These are phyloP conservation scores for Drosophila pullipes DNA, from an alignment of 2,888 invertebrate species.

Conservation along the genomic window DNA sequence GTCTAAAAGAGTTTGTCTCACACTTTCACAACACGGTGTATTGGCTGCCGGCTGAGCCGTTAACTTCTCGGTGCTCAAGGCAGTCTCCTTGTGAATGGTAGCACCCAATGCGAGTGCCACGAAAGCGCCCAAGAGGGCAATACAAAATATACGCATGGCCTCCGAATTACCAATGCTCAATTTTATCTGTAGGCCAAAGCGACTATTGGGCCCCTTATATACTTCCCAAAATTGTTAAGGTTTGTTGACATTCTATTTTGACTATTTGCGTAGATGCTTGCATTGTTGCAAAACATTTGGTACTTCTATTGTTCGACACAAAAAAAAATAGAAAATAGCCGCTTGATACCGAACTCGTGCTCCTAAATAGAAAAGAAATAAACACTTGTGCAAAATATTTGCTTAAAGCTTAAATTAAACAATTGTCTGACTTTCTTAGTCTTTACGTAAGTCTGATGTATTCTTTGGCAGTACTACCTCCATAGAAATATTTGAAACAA, in stretches of 20 bases:
- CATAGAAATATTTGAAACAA: neutral
- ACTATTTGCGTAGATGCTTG: constrained; percentile 67
- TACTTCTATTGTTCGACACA: constrained; percentile 50
- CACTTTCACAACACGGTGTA: constrained; percentile 68
- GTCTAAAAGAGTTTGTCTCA: constrained; percentile 66
- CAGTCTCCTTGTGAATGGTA: constrained; percentile 46
- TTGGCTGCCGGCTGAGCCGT: constrained; percentile 24
- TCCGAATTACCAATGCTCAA: constrained; percentile 27
- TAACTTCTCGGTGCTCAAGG: constrained; percentile 33
- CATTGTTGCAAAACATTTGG: constrained; percentile 72
- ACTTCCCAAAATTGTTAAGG: constrained; percentile 27
- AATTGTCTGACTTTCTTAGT: constrained; percentile 47
- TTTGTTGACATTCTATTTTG: constrained; percentile 39
- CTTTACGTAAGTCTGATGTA: constrained; percentile 59
- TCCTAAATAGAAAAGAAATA: constrained; percentile 23
- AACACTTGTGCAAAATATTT: constrained; percentile 75
- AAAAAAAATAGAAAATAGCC: constrained; percentile 23
- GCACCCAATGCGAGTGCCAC: constrained; percentile 52
- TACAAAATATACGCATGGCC: constrained; percentile 64
- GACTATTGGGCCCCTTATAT: constrained; percentile 57
- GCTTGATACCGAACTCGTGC: constrained; percentile 11
- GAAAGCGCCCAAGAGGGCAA: constrained; percentile 59
- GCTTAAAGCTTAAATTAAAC: constrained; percentile 58
- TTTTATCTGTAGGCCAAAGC: constrained; percentile 50
- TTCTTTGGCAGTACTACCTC: neutral